These are phyloP conservation scores for Orchesella flavescens DNA, from an alignment of 2,888 invertebrate genomes.

Conservation along the genomic window DNA sequence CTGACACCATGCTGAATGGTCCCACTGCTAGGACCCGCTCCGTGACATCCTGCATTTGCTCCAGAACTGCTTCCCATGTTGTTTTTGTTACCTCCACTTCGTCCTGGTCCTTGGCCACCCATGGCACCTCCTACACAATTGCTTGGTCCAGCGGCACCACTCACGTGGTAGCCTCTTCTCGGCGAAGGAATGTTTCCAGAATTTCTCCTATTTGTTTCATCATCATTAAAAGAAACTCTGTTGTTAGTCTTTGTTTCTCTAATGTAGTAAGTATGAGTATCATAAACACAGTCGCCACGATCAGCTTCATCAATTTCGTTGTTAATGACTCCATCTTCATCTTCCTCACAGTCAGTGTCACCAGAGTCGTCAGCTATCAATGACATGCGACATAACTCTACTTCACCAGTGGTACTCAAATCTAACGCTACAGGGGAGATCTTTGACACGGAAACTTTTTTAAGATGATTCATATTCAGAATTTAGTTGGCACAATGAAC, in stretches of 20 bases:
- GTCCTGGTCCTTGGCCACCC: slow-evolving; percentile 58
- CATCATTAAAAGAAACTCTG: background rate
- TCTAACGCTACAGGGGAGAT: slow-evolving; percentile 25
- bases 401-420: slow-evolving; percentile 6
- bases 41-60: slow-evolving; percentile 46
- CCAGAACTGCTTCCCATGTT: slow-evolving; percentile 34
- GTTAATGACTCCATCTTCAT: background rate
- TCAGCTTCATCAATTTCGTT: background rate
- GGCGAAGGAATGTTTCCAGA: slow-evolving; percentile 70
- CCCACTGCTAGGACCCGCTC: slow-evolving; percentile 55
- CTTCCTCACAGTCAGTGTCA: background rate
- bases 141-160: slow-evolving; percentile 60
- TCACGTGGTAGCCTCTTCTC: slow-evolving; percentile 68
- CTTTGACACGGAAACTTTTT: background rate
- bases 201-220: slow-evolving; percentile 63
- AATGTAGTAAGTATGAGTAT: slow-evolving; percentile 31
- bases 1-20: slow-evolving; percentile 38
- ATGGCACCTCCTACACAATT: slow-evolving; percentile 54
- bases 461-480: background rate
- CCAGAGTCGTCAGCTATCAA: background rate
- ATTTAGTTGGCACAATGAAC: background rate
- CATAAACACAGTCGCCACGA: background rate
- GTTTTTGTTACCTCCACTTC: slow-evolving; percentile 58
- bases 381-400: slow-evolving; percentile 12
- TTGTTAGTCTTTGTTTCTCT: background rate